Evolutionary conservation across 1,140 invertebrate genomes (phyloP).

Genomic region (Trichomalopsis sarcophagae): DNA sequence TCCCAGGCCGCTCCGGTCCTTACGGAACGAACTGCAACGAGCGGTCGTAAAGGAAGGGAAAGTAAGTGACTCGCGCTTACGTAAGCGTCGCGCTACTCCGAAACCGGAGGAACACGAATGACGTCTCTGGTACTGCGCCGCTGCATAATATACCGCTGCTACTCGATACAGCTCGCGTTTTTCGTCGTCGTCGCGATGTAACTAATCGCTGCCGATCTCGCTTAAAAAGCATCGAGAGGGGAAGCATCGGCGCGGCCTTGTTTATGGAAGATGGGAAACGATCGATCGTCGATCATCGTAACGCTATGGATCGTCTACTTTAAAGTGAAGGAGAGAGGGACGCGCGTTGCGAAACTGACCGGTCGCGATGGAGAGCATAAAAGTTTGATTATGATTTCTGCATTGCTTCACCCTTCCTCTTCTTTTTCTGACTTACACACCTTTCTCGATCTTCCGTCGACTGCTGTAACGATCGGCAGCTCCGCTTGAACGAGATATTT

Average conservation of each 20-base stretch:
- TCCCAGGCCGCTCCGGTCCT: constrained; percentile 45
- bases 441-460: no score
- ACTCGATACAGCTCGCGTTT: no score
- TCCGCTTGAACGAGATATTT: no score
- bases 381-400: not conserved
- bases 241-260: no score
- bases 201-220: no score
- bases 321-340: not conserved
- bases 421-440: not conserved
- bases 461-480: no score
- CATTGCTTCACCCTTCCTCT: not conserved
- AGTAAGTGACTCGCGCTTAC: constrained; percentile 69
- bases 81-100: constrained; percentile 56
- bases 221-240: no score
- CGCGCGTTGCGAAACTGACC: not conserved
- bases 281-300: no score
- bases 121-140: constrained; percentile 57
- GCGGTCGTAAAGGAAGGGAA: constrained; percentile 73
- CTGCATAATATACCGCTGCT: not conserved
- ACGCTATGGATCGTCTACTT: not conserved
- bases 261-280: no score
- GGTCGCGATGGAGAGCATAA: not conserved
- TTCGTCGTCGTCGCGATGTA: no score
- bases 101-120: constrained; percentile 57
- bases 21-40: constrained; percentile 47